Evolutionary conservation across 2,113 vertebrate species (phyloP).

Genomic region (Arenaria interpres): DNA sequence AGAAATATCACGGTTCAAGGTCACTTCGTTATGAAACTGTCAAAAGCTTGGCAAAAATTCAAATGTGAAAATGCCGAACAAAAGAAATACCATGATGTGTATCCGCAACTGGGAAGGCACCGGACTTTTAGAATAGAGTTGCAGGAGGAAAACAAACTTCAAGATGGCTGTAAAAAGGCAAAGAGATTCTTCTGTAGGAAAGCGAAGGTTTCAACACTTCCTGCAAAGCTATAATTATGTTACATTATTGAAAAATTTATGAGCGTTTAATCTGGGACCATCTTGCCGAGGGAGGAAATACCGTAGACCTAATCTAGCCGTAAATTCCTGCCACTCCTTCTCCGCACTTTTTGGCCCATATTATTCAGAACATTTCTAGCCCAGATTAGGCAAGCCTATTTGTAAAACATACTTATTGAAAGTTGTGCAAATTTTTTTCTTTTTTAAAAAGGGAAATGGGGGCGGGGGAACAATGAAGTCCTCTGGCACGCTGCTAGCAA

Average conservation of each 20-base stretch:
- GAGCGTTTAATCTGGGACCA: not conserved
- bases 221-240: not conserved
- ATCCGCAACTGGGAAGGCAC: not conserved
- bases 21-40: not conserved
- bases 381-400: not conserved
- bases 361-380: not conserved
- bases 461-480: not conserved
- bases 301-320: not conserved
- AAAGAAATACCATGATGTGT: not conserved
- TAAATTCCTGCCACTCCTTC: slow-evolving; percentile 57
- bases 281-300: slow-evolving; percentile 47
- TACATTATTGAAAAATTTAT: not conserved
- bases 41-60: slow-evolving; percentile 1
- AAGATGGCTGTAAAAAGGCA: not conserved
- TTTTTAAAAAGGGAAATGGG: not conserved
- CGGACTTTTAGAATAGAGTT: not conserved
- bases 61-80: not conserved
- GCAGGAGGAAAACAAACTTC: not conserved
- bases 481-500: not conserved
- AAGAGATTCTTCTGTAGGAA: not conserved
- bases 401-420: not conserved
- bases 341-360: not conserved
- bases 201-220: not conserved
- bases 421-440: not conserved
- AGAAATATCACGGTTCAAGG: not conserved